Evolutionary conservation across 2,797 vertebrate species (phyloP).

Genomic region (Coccyzus lansbergi): DNA sequence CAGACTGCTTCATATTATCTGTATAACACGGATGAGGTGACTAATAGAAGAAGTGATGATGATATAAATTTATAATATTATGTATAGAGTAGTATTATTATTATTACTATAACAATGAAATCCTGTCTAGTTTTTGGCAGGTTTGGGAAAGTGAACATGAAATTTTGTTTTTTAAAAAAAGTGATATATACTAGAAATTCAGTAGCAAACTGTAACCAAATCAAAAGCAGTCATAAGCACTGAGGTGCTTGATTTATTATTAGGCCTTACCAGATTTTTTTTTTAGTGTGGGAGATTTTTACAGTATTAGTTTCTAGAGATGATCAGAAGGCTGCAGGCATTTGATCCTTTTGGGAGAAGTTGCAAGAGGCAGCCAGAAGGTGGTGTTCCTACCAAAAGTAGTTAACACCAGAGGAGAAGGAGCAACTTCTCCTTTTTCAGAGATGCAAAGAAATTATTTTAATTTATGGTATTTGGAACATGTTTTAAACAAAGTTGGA

Average conservation of each 20-base stretch:
- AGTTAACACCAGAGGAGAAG: not conserved
- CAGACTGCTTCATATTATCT: not conserved
- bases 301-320: not conserved
- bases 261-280: not conserved
- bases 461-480: not conserved
- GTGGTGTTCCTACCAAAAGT: not conserved
- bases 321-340: not conserved
- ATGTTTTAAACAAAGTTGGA: not conserved
- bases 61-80: not conserved
- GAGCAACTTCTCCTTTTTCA: not conserved
- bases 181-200: not conserved
- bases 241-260: not conserved
- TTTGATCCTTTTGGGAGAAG: not conserved
- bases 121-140: not conserved
- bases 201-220: not conserved
- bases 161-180: not conserved
- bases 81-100: not conserved
- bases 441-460: not conserved
- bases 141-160: not conserved
- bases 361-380: fast-evolving
- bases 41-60: not conserved
- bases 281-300: not conserved
- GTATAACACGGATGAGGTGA: not conserved
- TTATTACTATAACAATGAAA: not conserved
- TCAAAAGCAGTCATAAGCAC: not conserved